Base-by-base conservation (phyloP, 2,797 vertebrate species). In the Pseudochromis fuscus region DNA sequence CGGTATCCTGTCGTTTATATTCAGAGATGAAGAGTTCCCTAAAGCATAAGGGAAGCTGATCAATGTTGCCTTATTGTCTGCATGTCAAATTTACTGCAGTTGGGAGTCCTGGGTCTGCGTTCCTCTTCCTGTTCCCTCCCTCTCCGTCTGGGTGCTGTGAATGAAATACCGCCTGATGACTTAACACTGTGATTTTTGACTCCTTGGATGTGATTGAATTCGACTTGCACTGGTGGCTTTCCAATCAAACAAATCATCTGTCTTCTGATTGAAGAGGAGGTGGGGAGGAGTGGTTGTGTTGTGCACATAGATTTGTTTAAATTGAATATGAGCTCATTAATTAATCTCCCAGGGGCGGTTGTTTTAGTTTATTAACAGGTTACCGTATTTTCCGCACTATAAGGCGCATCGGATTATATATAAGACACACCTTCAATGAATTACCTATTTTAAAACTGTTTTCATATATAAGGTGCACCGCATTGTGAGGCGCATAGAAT, bases 231-330 rank as follows among this genome's bases (percentile, higher is more conserved):
- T 13, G 16, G 30, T 69, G 72, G 66, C 67, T 88, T 86, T 61
- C 75, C 81, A 75, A 83, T 90, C 76, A 82, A 85, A 88, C 80
- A 79, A 75, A 72, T 86, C 72, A 80, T 87, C 69, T 65, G 55
- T 83, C 66, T 75, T 74, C 24, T 62, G 51, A 76, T 76, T 4
- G 38, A 64, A 61, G n/a, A 4, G 24, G 40, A 64, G 63, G n/a
- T 4, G 24, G 40, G 19, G 60, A 35, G 65, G 24, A 79, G 59
- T 38, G 52, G 62, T 50, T 46, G 60, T 79, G 77, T 79, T 74
- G 58, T 59, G 67, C 72, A 58, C 67, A 31, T 42, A 42, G 61
- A 70, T 90, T 88, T 65, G 68, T 90, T 79, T 79, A 69, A 70
- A 50, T 76, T 74, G 45, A 53, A 80, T 83, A 61, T 55, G 8